These are phyloP conservation scores for Drosophila vallismaia DNA, from an alignment of 2,888 invertebrate genomes.

Conservation along the genomic window DNA sequence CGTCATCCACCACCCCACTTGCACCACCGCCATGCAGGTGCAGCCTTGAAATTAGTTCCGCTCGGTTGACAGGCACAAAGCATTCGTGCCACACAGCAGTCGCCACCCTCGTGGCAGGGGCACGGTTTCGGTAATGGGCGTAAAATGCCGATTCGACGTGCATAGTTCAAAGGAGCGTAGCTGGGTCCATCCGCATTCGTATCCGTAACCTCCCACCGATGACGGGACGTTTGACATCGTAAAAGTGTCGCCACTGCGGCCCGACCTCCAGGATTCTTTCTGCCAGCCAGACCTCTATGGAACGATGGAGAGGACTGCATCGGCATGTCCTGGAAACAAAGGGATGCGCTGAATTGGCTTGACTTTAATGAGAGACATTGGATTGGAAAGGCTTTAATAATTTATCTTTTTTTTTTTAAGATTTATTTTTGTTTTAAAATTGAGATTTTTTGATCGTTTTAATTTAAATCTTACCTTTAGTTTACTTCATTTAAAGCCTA, in stretches of 20 bases:
- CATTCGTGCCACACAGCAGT: slow-evolving; percentile 63
- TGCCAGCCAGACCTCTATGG: not conserved
- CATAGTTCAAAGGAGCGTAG: slow-evolving; percentile 76
- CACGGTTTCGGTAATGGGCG: slow-evolving; percentile 67
- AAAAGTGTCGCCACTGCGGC: slow-evolving; percentile 44
- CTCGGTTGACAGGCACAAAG: slow-evolving; percentile 83
- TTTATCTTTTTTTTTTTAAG: too few species aligned
- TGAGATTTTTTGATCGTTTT: too few species aligned
- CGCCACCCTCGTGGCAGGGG: slow-evolving; percentile 49
- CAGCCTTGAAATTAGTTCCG: slow-evolving; percentile 82
- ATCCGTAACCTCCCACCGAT: slow-evolving; percentile 15
- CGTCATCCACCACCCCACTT: slow-evolving; percentile 28
- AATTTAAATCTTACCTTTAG: not conserved
- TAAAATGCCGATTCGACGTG: slow-evolving; percentile 83
- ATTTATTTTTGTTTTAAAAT: too few species aligned
- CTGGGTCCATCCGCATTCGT: slow-evolving; percentile 43
- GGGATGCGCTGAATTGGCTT: not conserved
- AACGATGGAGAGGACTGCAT: not conserved
- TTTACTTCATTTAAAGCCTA: not conserved
- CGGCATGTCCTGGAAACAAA: not conserved
- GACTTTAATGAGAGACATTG: not conserved
- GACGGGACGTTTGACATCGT: slow-evolving; percentile 52
- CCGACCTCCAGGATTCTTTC: slow-evolving; percentile 39
- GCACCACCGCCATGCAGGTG: slow-evolving; percentile 81
- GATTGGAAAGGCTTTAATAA: not conserved